Percentiles rank a stretch among this genome's conserved stretches.
phyloP scores from a whole-genome alignment of 2,113 vertebrate genomes.

The Tringa solitaria region DNA sequence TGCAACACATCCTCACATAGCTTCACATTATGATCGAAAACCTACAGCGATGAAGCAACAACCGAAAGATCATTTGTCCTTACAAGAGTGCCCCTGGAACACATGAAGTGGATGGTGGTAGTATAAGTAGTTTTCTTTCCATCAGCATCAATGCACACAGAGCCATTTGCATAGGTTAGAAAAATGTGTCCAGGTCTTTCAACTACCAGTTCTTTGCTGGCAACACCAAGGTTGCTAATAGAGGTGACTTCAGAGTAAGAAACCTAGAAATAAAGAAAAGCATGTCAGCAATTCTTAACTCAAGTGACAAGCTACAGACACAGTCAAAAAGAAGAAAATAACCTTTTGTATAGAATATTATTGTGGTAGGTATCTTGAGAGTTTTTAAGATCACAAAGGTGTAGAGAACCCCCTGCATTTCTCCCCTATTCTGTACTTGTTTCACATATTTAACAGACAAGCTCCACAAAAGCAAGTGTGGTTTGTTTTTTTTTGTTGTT shows the following conservation, averaged over 20 bases:
- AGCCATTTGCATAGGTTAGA: constrained; percentile 87
- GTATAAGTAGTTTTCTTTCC: constrained; percentile 73
- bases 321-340: background rate
- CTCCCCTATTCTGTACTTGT: background rate
- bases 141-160: constrained; percentile 74
- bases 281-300: background rate
- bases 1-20: background rate
- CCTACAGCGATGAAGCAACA: background rate
- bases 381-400: background rate
- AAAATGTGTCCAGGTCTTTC: constrained; percentile 79
- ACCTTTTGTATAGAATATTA: no score
- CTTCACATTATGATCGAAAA: background rate
- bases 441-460: background rate
- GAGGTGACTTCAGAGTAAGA: constrained; percentile 75
- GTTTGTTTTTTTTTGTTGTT: background rate
- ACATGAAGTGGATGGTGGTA: constrained; percentile 87
- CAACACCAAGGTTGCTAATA: constrained; percentile 88
- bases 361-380: background rate
- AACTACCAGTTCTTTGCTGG: constrained; percentile 78
- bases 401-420: background rate
- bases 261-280: constrained; percentile 47
- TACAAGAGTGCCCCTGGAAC: constrained; percentile 80
- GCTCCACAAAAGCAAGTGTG: background rate
- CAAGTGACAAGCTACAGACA: background rate
- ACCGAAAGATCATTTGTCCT: constrained; percentile 42